Evolutionary conservation across 2,797 vertebrate species (phyloP).

Genomic region (Lophius americanus): DNA sequence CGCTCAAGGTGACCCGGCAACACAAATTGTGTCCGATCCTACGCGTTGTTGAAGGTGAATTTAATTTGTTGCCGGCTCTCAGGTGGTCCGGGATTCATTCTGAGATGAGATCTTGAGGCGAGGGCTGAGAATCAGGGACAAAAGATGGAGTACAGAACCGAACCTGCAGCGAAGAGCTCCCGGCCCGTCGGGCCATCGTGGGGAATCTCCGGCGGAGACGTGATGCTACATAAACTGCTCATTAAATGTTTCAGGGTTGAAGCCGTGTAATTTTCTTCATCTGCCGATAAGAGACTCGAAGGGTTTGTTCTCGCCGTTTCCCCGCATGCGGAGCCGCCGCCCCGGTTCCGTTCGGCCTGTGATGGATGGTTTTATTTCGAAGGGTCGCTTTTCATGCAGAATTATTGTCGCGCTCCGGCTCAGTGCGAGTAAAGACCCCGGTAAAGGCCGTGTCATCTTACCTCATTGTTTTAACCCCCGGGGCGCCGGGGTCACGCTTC

Average conservation of each 20-base stretch:
- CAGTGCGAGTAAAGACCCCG: conserved; percentile 9
- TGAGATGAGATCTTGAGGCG: conserved; percentile 47
- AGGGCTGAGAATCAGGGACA: conserved; percentile 44
- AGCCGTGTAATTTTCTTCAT: conserved; percentile 73
- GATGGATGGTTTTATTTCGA: conserved; percentile 65
- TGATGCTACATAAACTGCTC: conserved; percentile 67
- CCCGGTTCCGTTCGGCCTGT: conserved; percentile 62
- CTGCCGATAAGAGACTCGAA: conserved; percentile 71
- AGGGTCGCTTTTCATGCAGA: conserved; percentile 61
- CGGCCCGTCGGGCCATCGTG: conserved; percentile 48
- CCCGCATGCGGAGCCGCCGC: conserved; percentile 49
- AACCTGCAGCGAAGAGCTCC: conserved; percentile 44
- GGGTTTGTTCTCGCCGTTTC: conserved; percentile 56
- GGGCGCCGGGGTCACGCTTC: conserved; percentile 52
- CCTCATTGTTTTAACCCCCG: conserved; percentile 56
- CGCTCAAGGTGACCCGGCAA: conserved; percentile 82
- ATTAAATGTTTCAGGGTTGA: conserved; percentile 76
- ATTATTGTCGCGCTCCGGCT: conserved; percentile 42
- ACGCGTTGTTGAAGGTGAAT: conserved; percentile 40
- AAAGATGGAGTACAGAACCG: conserved; percentile 50
- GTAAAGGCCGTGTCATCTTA: conserved; percentile 28
- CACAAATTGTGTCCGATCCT: conserved; percentile 58
- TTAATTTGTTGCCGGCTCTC: conserved; percentile 53
- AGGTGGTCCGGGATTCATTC: conserved; percentile 32
- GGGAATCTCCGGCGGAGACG: conserved; percentile 56